Base-by-base conservation (phyloP, 1,140 invertebrate genomes). In the Drosophila lacteicornis region DNA sequence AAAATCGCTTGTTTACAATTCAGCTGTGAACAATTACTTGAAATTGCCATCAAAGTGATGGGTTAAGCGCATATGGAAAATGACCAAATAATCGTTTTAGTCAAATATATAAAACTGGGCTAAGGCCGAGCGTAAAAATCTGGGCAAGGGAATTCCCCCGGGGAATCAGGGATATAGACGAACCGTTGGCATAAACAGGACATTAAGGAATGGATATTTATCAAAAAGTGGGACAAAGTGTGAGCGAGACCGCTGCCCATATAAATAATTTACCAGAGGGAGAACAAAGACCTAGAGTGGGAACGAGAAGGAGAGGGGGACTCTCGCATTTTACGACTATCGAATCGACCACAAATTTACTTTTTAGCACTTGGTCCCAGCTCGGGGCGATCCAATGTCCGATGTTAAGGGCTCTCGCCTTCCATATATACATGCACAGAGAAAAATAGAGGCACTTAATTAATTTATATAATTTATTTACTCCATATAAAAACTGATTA, bases 341-440 rank as follows among this genome's bases (percentile, higher is more conserved):
- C 79, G 85, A 90, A 90, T 90, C 85, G 85, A 82, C 85, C 85
- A 90, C 85, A 90, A 90, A 90, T 90, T 91, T 90, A 90, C 86
- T 90, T 90, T 90, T 91, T 90, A 90, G 86, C 85, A 90, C 85
- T 86, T 90, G 81, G 78, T 90, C 84, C 84, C 84, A 63, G 80
- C 84, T 63, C 73, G 85, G 61, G 79, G 79, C 82, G 70, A 78
- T 69, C 74, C 69, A 79, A 79, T 73, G 76, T 59, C 77, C 69
- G 40, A 73, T 73, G 61, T 77, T 78, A 58, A 57, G 56, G 65
- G 40, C 43, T 53, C 43, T 50, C 12, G 40, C 13, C 15, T 62
- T 30, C 13, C 15, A 68, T 55, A 71, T 60, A 71, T 22, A 46
- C 0, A 15, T 46, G 33, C 66, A 69, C 66, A 7, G 60, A 11